Conservation (phyloP, 2,888 invertebrate genomes). For the Zaprionus lineosus region DNA sequence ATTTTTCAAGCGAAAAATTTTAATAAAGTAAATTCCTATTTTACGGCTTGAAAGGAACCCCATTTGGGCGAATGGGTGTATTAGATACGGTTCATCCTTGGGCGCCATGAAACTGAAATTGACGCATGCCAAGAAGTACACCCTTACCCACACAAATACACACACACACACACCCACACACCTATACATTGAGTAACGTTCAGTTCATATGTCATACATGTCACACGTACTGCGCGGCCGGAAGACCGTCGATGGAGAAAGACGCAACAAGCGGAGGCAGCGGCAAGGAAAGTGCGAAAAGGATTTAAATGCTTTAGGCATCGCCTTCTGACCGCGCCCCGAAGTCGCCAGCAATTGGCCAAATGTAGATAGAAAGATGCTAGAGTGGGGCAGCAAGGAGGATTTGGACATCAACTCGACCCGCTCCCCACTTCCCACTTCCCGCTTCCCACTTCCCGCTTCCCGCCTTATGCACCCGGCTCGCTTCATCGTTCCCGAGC, state of each 20-base stretch:
- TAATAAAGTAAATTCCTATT: conserved; percentile 78
- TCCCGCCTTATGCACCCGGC: no score
- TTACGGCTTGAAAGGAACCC: conserved; percentile 52
- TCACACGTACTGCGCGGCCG: conserved; percentile 37
- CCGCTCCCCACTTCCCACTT: no score
- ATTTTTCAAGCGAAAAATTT: conserved; percentile 75
- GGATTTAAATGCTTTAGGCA: conserved; percentile 76
- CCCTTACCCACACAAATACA: background rate
- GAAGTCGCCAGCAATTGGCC: background rate
- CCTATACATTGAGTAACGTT: background rate
- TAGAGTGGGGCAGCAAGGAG: no score
- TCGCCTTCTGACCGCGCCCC: conserved; percentile 67
- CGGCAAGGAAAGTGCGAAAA: conserved; percentile 69
- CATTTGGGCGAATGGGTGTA: conserved; percentile 39
- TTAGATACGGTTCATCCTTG: conserved; percentile 31
- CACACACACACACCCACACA: conserved; percentile 3
- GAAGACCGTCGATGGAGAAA: conserved; percentile 37
- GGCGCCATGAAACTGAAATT: conserved; percentile 35
- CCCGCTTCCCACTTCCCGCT: no score
- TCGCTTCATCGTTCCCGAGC: no score
- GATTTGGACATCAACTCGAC: no score
- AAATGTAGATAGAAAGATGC: no score
- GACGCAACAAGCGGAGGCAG: conserved; percentile 66
- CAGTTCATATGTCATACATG: conserved; percentile 53
- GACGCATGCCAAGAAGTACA: conserved; percentile 32